Conservation (phyloP, 2,113 vertebrate species). For the Platysternon megacephalum region DNA sequence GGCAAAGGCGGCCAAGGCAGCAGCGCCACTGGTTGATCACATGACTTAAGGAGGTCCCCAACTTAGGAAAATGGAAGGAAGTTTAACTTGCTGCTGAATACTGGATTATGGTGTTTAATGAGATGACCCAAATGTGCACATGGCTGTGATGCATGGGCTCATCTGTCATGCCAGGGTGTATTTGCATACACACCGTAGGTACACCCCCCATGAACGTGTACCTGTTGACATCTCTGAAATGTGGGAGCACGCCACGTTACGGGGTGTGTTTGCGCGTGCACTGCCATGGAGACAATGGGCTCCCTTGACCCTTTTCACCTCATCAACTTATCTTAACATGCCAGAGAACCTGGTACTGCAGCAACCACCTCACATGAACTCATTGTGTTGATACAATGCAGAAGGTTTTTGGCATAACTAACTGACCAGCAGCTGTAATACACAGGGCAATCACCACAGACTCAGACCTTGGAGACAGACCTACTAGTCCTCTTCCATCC, state of each 20-base stretch:
- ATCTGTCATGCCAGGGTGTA: background rate
- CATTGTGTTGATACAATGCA: background rate
- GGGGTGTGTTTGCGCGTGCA: background rate
- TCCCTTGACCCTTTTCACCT: background rate
- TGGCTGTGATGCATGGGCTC: background rate
- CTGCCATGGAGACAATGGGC: background rate
- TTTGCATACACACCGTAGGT: constrained; percentile 6
- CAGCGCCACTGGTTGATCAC: background rate
- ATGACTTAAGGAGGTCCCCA: fast-evolving
- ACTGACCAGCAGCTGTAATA: fast-evolving
- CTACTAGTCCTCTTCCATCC: background rate
- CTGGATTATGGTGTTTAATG: background rate
- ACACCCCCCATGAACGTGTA: background rate
- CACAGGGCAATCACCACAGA: background rate
- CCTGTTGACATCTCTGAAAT: constrained; percentile 42
- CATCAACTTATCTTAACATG: background rate
- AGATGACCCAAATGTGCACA: background rate
- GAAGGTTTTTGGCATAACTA: background rate
- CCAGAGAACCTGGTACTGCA: background rate
- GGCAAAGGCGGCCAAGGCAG: background rate
- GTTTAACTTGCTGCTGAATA: background rate
- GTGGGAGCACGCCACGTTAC: background rate
- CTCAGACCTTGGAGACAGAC: background rate
- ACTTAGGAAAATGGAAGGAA: background rate
- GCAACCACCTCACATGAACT: background rate